Conservation (phyloP, 2,888 invertebrate species). For the Thymelicus acteon region DNA sequence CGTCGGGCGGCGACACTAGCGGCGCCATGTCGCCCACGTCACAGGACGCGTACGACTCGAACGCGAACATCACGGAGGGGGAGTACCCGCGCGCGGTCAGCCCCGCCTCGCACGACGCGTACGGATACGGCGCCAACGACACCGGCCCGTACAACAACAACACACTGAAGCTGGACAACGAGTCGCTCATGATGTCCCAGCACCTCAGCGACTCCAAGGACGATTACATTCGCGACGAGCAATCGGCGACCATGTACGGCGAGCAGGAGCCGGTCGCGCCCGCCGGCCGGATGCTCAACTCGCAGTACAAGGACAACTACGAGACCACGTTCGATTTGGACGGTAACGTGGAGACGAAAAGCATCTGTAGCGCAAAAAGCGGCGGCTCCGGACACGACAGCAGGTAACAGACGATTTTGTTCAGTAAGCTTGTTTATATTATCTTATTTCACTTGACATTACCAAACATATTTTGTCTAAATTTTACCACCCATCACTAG, state of each 20-base stretch:
- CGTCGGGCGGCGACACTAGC: slow-evolving; percentile 70
- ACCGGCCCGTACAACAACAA: slow-evolving; percentile 76
- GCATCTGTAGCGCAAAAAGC: slow-evolving; percentile 92
- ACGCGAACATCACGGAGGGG: slow-evolving; percentile 56
- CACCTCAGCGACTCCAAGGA: slow-evolving; percentile 73
- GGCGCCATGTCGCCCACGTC: slow-evolving; percentile 79
- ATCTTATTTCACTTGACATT: slow-evolving; percentile 10
- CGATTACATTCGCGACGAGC: slow-evolving; percentile 69
- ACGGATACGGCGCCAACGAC: slow-evolving; percentile 74
- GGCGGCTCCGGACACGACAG: slow-evolving; percentile 91
- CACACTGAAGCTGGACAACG: slow-evolving; percentile 78
- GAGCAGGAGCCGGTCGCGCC: slow-evolving; percentile 66
- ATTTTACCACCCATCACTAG: slow-evolving; percentile 4
- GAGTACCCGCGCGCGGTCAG: slow-evolving; percentile 74
- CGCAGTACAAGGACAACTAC: slow-evolving; percentile 88
- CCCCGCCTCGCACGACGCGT: slow-evolving; percentile 86
- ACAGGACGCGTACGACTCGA: slow-evolving; percentile 62
- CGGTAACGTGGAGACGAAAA: slow-evolving; percentile 96
- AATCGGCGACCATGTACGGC: slow-evolving; percentile 67
- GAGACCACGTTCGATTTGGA: slow-evolving; percentile 96
- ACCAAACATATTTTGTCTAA: not conserved
- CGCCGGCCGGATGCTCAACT: slow-evolving; percentile 62
- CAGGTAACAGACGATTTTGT: slow-evolving; percentile 84
- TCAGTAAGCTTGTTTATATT: slow-evolving; percentile 21
- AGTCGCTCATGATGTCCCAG: slow-evolving; percentile 75